Base-by-base conservation (phyloP, 2,797 vertebrate genomes). In the Melanogrammus aeglefinus region DNA sequence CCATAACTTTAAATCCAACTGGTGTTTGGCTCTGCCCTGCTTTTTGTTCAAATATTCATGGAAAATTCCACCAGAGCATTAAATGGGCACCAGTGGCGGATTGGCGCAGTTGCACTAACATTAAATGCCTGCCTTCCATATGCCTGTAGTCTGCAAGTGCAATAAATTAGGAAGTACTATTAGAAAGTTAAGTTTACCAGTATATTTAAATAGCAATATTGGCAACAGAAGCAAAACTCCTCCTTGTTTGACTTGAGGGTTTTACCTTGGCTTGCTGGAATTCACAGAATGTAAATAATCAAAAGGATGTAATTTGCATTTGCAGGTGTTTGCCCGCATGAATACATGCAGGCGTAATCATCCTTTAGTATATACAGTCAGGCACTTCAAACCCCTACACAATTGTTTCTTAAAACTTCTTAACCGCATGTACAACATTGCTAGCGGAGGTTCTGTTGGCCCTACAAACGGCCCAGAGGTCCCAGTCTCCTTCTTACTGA, bases 401-500 rank as follows among this genome's bases (percentile, higher is more conserved):
- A 69, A 27, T 69, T 24, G n/a, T 1, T 69, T 69, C 24, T 12
- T 69, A 27, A 69, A 7, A 27, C 78, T 83, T 80, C 74, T 82
- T 80, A 44, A 35, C 21, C n/a, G 1, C 38, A 81, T 81, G 69
- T 69, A 78, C 66, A 14, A 14, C 14, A 33, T 84, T 79, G 69
- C 78, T 66, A 82, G 76, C 75, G 85, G 78, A 85, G 77, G 18
- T 66, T 79, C 41, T 12, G 1, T 75, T 78, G 35, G 72, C 72
- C 73, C 51, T 41, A 9, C 75, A 63, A 77, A 84, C 44, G 39
- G 75, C 69, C 73, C 82, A 66, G 77, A 9, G 57, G 74, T 78
- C 75, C 82, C 82, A 81, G 87, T 90, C 87, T 88, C 90, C 85
- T 91, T 88, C 88, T 87, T 80, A 81, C 73, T 89, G 86, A 83